Evolutionary conservation across 2,113 vertebrate genomes (phyloP).

Genomic region (Etheostoma spectabile): DNA sequence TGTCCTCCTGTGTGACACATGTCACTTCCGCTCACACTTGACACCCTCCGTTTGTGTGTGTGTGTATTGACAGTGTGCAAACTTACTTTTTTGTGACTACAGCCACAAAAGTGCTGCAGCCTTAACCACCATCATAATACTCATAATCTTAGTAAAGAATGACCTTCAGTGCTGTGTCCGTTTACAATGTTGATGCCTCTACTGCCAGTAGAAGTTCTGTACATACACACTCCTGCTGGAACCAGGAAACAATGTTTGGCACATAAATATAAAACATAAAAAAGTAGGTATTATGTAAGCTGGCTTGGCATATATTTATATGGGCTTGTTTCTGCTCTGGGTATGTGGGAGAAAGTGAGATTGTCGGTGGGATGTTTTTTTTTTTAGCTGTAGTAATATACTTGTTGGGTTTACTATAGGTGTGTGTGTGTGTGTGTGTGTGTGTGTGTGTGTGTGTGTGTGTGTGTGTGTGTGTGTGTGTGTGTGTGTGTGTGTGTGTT

Average conservation of each 20-base stretch:
- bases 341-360: slow-evolving; percentile 36
- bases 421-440: slow-evolving; percentile 10
- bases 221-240: background rate
- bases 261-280: background rate
- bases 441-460: no score
- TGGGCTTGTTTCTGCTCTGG: slow-evolving; percentile 29
- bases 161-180: slow-evolving; percentile 20
- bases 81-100: slow-evolving; percentile 5
- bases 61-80: background rate
- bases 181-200: background rate
- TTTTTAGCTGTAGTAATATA: background rate
- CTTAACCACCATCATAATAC: background rate
- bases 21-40: slow-evolving; percentile 53
- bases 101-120: slow-evolving; percentile 6
- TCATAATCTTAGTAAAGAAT: background rate
- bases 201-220: background rate
- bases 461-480: no score
- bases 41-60: background rate
- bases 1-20: slow-evolving; percentile 55
- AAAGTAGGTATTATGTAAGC: slow-evolving; percentile 39
- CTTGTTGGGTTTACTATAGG: slow-evolving; percentile 3
- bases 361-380: slow-evolving; percentile 10
- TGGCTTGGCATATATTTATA: slow-evolving; percentile 20
- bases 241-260: slow-evolving; percentile 1
- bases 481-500: no score